A percentile compares a stretch with the other conserved stretches of the same genome.
phyloP scores from a whole-genome alignment of 1,140 invertebrate species.

The Ladona fulva region DNA sequence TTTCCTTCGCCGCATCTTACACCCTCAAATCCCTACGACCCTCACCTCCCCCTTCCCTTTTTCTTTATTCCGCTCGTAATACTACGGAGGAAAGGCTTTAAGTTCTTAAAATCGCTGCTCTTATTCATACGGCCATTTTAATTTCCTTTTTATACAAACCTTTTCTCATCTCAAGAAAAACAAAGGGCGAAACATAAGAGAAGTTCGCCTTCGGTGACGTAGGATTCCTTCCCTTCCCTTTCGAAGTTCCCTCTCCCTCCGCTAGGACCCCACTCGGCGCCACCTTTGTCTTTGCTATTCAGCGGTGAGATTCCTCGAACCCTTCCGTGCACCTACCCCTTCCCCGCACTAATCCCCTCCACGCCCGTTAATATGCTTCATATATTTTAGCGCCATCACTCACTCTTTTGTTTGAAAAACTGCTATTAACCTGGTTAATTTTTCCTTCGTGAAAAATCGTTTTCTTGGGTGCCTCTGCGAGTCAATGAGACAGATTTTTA shows the following conservation, averaged over 20 bases:
- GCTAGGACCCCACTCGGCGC: not conserved
- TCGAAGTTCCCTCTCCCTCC: not conserved
- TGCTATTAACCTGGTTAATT: no score
- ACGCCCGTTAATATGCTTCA: no score
- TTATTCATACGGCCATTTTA: slow-evolving; percentile 7
- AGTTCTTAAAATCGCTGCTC: slow-evolving; percentile 13
- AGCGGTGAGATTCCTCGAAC: not conserved
- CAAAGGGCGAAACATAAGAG: not conserved
- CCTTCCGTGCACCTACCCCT: not conserved
- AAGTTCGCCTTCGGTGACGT: not conserved
- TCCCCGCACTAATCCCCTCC: no score
- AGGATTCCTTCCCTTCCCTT: not conserved
- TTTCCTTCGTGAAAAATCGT: no score
- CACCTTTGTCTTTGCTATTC: not conserved
- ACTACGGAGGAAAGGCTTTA: slow-evolving; percentile 12
- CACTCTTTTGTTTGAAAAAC: no score
- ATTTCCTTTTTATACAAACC: not conserved
- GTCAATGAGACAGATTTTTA: no score
- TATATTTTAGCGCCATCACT: no score
- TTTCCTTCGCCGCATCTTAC: no score
- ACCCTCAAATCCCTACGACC: not conserved
- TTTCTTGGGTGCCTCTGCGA: no score
- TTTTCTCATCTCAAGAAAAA: not conserved
- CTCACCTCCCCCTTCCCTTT: not conserved
- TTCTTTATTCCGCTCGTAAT: not conserved